Base-by-base conservation (phyloP, 2,888 invertebrate genomes). In the Spisula solida region DNA sequence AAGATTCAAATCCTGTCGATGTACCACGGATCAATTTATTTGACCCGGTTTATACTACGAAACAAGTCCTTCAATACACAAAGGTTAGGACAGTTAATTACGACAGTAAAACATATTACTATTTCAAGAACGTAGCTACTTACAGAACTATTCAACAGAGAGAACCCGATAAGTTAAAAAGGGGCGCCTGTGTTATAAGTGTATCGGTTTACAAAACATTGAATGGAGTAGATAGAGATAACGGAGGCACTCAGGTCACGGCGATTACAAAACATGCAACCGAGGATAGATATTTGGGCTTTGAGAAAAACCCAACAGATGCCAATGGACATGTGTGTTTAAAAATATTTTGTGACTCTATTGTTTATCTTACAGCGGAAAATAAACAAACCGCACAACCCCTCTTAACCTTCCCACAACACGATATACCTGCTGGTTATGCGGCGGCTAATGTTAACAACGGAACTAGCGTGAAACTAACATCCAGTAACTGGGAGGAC, bases 171-270 rank as follows among this genome's bases (percentile, higher is more conserved):
- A 31, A 29, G 12, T 41, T 55, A 14, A 88, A 88, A 70, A 60
- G 82, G 4, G 88, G 88, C 0, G 88, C 82, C 18, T 90, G 90
- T 55, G 82, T 70, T 75, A 85, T 90, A 16, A 90, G 88, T 34
- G 90, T 90, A 0, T 79, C 88, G 14, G 87, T 85, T 1, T 90
- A 83, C 51, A 66, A 80, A 47, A 82, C 82, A n/a, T 48, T 88
- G 14, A 75, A 55, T 1, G 41, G 85, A 18, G 31, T n/a, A 10
- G 86, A 85, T 25, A 14, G 25, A 12, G 48, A 31, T 20, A 51
- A 12, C 14, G 82, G 51, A 16, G 81, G 79, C 5, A 51, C 88
- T n/a, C 34, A 51, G 14, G 75, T 90, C 0, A 88, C 82, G 5
- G 85, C 88, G 5, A 79, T 80, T 47, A 78, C 88, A 0, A 85